These are phyloP conservation scores for Helicorthomorpha holstii DNA, from an alignment of 1,140 invertebrate species.

Conservation along the genomic window DNA sequence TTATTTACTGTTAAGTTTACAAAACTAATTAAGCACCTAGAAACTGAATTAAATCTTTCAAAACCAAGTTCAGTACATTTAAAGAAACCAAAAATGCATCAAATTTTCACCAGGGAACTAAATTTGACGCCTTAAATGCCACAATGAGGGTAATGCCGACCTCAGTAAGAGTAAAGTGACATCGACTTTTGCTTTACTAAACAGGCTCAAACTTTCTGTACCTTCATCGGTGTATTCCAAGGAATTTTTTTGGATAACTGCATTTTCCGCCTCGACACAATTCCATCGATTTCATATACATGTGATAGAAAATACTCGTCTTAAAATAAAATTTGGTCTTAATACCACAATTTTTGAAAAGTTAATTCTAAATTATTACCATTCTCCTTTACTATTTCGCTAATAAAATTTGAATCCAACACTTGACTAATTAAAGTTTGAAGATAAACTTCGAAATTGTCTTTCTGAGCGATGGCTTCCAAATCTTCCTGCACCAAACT, in stretches of 20 bases:
- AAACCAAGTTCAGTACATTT: too few relatives aligned
- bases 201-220: too few relatives aligned
- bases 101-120: too few relatives aligned
- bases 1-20: too few relatives aligned
- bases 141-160: too few relatives aligned
- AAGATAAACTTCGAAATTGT: conserved; percentile 76
- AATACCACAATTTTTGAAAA: not conserved
- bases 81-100: too few relatives aligned
- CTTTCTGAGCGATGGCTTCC: conserved; percentile 24
- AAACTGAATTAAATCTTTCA: too few relatives aligned
- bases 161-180: too few relatives aligned
- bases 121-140: too few relatives aligned
- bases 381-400: conserved; percentile 74
- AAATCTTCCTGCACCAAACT: not conserved
- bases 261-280: conserved; percentile 51
- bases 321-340: conserved; percentile 26
- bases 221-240: conserved; percentile 28
- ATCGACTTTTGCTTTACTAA: too few relatives aligned
- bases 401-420: conserved; percentile 69
- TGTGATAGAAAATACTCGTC: conserved; percentile 75
- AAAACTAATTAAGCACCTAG: too few relatives aligned
- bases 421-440: conserved; percentile 78
- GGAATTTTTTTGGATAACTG: conserved; percentile 41
- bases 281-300: conserved; percentile 65
- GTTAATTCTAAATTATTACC: conserved; percentile 32